Evolutionary conservation across 1,140 invertebrate genomes (phyloP), one percentile per base, ranked within the genome.

Genomic region (Pseudomyrmex flavicornis): DNA sequence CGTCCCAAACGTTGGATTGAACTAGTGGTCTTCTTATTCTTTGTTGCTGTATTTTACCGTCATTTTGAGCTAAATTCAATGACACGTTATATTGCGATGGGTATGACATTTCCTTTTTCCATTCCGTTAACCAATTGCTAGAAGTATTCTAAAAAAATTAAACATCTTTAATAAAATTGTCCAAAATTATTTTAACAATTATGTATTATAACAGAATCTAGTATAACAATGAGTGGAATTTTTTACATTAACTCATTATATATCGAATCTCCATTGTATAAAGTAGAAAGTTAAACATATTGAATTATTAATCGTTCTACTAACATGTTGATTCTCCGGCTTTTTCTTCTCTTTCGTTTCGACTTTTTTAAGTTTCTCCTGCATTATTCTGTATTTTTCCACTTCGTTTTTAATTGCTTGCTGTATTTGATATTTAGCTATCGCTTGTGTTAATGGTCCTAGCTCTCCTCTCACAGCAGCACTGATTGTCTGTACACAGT

Each of bases 401-500:
- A 92, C 22, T 59, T 92, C 89, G 7, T 89, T 90, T 58, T 92
- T 77, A n/a, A 92, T 56, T 79, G 82, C 92, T 10, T 73, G 86
- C 75, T 94, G 72, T 2, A 90, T 82, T 82, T 94, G 93, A 79
- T 93, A 90, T 85, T 93, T 93, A 0, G 91, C 93, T 2, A 93
- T 74, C n/a, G 92, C 89, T 85, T 94, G 92, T n/a, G 93, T 91
- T 77, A 90, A 88, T 9, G 93, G 91, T 2, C 93, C 93, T 7
- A 93, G 84, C 2, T 94, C 90, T 17, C 93, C 93, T 85, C 73
- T 92, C 87, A 94, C 92, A 2, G 93, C 93, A 0, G 92, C 85
- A 62, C 50, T 85, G 0, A 92, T 91, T 15, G 90, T 89, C 92
- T 93, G 44, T 63, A 54, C 4, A 54, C 15, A 10, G 58, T 76